Percentiles rank a stretch among this genome's conserved stretches.
These are phyloP conservation scores for Arge pagana DNA, from an alignment of 2,888 invertebrate species.

Conservation along the genomic window DNA sequence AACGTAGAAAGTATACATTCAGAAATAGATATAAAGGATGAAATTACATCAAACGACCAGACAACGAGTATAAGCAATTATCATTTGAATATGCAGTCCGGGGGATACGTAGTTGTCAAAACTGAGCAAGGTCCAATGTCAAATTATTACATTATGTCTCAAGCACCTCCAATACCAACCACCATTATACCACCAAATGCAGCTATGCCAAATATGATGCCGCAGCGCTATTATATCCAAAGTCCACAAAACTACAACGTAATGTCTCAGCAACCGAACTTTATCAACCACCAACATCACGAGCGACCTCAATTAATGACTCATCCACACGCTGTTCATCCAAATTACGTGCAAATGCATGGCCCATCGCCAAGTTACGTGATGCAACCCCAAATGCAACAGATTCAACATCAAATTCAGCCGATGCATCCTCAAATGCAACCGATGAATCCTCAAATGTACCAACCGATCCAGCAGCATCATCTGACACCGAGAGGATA, in stretches of 20 bases:
- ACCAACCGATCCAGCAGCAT: too few species aligned
- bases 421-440: not conserved
- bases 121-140: slow-evolving; percentile 32
- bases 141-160: slow-evolving; percentile 44
- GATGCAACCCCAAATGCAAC: slow-evolving; percentile 1
- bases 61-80: slow-evolving; percentile 18
- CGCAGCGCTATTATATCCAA: slow-evolving; percentile 43
- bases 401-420: too few species aligned
- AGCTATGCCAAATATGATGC: slow-evolving; percentile 25
- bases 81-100: slow-evolving; percentile 33
- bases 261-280: slow-evolving; percentile 31
- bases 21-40: slow-evolving; percentile 52
- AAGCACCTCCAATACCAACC: slow-evolving; percentile 29
- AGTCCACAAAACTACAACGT: slow-evolving; percentile 36
- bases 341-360: slow-evolving; percentile 16
- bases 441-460: too few species aligned
- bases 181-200: slow-evolving; percentile 30
- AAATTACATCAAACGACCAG: slow-evolving; percentile 38
- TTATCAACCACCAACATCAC: slow-evolving; percentile 6
- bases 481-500: too few species aligned
- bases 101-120: slow-evolving; percentile 39
- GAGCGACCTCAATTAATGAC: slow-evolving; percentile 23
- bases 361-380: slow-evolving; percentile 18
- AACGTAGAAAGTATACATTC: slow-evolving; percentile 45
- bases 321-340: slow-evolving; percentile 1